These are phyloP conservation scores for Syritta pipiens DNA, from an alignment of 2,888 invertebrate genomes.

Conservation along the genomic window DNA sequence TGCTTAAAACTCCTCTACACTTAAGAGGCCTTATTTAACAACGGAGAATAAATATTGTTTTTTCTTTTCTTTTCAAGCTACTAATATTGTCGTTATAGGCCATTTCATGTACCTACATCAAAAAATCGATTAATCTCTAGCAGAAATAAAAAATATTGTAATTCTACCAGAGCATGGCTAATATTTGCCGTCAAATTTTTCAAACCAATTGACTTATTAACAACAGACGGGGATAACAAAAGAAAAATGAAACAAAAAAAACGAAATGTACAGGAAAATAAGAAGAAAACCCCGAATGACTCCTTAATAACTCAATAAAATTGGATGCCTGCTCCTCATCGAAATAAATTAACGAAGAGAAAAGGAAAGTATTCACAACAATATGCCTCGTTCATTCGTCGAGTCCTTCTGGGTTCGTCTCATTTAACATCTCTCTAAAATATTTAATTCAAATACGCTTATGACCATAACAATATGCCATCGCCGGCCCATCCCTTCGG, in stretches of 20 bases:
- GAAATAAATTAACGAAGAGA: constrained; percentile 30
- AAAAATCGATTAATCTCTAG: not conserved
- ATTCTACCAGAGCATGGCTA: constrained; percentile 5
- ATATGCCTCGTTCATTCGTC: constrained; percentile 17
- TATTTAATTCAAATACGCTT: constrained; percentile 62
- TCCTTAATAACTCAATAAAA: constrained; percentile 51
- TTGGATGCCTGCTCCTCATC: constrained; percentile 25
- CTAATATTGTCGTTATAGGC: no score
- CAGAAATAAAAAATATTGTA: not conserved
- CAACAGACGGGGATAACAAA: not conserved
- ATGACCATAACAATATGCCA: constrained; percentile 45
- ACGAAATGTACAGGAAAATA: not conserved
- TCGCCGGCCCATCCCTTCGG: not conserved
- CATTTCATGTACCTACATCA: no score
- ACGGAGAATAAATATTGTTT: no score
- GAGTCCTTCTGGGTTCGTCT: constrained; percentile 1
- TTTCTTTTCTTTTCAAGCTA: no score
- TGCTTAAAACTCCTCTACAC: no score
- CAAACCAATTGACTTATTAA: constrained; percentile 41
- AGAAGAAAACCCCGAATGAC: no score
- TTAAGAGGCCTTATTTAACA: no score
- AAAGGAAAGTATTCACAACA: constrained; percentile 10
- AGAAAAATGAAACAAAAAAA: constrained; percentile 1
- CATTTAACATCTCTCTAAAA: constrained; percentile 18
- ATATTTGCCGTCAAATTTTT: constrained; percentile 19